Conservation (phyloP, 2,888 invertebrate species). For the Epicampocera succincta region DNA sequence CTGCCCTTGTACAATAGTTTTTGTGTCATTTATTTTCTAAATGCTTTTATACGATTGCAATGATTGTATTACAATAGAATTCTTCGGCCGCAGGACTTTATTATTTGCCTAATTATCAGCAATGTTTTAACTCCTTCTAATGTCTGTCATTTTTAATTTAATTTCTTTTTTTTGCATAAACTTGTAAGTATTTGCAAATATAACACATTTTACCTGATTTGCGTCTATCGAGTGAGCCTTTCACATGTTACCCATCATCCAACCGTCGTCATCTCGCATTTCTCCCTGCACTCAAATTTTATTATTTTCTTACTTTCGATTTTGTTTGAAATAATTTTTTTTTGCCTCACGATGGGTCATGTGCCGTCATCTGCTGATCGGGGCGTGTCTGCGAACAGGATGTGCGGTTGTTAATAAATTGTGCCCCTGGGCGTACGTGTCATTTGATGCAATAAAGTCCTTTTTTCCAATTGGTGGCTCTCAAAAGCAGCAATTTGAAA, state of each 20-base stretch:
- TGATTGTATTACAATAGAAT: too few species aligned
- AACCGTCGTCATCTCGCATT: constrained; percentile 9
- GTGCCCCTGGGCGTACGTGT: constrained; percentile 79
- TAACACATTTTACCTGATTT: constrained; percentile 47
- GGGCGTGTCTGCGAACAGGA: constrained; percentile 37
- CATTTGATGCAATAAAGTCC: constrained; percentile 78
- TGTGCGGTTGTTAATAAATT: constrained; percentile 72
- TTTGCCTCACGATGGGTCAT: constrained; percentile 27
- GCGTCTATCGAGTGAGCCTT: constrained; percentile 35
- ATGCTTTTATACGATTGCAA: too few species aligned
- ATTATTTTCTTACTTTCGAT: constrained; percentile 53
- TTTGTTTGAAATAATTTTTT: constrained; percentile 44
- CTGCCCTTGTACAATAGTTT: too few species aligned
- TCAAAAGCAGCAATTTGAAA: constrained; percentile 52
- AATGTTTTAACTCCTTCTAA: constrained; percentile 5
- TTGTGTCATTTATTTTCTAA: too few species aligned
- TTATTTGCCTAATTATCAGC: too few species aligned
- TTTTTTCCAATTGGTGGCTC: constrained; percentile 71
- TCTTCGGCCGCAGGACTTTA: too few species aligned
- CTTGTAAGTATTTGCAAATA: not conserved
- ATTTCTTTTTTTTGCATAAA: not conserved
- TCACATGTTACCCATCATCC: constrained; percentile 18
- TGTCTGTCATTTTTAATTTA: not conserved
- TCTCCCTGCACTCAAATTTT: constrained; percentile 35
- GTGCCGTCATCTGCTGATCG: constrained; percentile 1